These are phyloP conservation scores for Microcebus lehilahytsara DNA, from an alignment of 2,113 vertebrate genomes.

Conservation along the genomic window DNA sequence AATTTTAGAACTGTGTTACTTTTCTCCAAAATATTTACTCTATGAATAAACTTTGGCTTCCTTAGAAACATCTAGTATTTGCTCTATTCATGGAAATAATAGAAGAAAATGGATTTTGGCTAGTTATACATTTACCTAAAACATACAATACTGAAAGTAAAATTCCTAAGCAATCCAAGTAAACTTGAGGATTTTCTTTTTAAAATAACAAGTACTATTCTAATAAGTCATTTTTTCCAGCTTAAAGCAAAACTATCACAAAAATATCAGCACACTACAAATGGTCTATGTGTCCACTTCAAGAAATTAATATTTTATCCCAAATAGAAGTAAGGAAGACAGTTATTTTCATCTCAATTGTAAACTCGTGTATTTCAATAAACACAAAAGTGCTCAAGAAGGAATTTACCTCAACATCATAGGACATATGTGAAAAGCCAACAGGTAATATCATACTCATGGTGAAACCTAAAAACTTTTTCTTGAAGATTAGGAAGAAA, in stretches of 20 bases:
- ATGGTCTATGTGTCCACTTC: neutral
- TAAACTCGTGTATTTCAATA: neutral
- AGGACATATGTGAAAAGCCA: too few relatives aligned
- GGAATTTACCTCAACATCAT: too few relatives aligned
- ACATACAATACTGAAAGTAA: neutral
- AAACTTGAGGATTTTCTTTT: neutral
- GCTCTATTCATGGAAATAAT: neutral
- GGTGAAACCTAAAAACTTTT: too few relatives aligned
- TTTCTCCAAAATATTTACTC: neutral
- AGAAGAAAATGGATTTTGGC: neutral
- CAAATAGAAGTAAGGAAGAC: neutral
- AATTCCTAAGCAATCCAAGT: slow-evolving; percentile 27
- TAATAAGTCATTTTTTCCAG: neutral
- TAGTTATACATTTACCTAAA: slow-evolving; percentile 29
- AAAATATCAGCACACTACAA: neutral
- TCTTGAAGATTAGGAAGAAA: too few relatives aligned
- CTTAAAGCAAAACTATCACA: neutral
- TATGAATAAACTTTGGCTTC: neutral
- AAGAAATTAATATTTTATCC: neutral
- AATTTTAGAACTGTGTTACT: neutral
- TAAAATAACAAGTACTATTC: neutral
- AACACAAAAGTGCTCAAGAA: neutral
- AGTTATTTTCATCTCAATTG: neutral
- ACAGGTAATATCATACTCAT: too few relatives aligned
- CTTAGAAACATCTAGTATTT: neutral